A percentile compares a stretch with the other conserved stretches of the same genome.
Evolutionary conservation across 2,888 invertebrate species (phyloP).

Genomic region (Thyatira batis): DNA sequence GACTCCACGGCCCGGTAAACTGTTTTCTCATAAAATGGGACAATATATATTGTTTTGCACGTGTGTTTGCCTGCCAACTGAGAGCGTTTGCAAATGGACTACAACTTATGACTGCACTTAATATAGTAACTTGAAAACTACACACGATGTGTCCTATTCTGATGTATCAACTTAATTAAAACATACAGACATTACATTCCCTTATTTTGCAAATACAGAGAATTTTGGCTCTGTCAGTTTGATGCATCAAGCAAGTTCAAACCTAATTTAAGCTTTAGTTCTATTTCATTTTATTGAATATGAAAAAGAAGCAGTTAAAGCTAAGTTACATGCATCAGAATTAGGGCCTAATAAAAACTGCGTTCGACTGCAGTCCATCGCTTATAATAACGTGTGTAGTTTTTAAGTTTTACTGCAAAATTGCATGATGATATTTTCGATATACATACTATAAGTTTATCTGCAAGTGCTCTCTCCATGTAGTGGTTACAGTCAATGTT

Average conservation of each 20-base stretch:
- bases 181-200: no score
- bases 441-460: not conserved
- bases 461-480: not conserved
- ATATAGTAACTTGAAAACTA: not conserved
- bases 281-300: no score
- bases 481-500: not conserved
- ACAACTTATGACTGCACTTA: not conserved
- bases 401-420: not conserved
- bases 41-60: slow-evolving; percentile 35
- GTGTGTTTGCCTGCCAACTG: slow-evolving; percentile 17
- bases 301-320: no score
- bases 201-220: no score
- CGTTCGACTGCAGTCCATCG: not conserved
- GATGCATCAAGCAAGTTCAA: no score
- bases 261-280: no score
- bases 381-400: not conserved
- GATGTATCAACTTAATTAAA: no score
- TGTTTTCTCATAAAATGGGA: slow-evolving; percentile 67
- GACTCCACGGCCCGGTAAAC: slow-evolving; percentile 82
- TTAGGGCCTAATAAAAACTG: no score
- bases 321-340: no score
- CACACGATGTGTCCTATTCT: no score
- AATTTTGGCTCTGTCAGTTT: no score
- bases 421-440: no score
- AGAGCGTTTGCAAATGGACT: slow-evolving; percentile 3